These are phyloP conservation scores for Rostratula benghalensis DNA, from an alignment of 2,113 vertebrate genomes.

Conservation along the genomic window DNA sequence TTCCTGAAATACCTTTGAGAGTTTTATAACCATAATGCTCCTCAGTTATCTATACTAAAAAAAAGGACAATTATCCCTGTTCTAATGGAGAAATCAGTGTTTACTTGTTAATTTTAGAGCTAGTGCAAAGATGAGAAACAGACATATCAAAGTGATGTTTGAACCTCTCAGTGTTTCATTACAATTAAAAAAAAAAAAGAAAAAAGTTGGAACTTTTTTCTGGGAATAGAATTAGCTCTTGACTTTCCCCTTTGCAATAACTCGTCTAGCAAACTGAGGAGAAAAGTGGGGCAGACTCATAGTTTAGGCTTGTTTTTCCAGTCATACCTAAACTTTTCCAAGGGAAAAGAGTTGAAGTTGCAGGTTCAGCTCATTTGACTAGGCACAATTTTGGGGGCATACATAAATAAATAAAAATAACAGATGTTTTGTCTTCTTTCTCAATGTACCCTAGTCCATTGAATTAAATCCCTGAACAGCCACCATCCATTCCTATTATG, in stretches of 20 bases:
- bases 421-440: neutral
- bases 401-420: neutral
- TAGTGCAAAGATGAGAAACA: neutral
- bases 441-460: neutral
- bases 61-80: neutral
- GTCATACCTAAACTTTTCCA: neutral
- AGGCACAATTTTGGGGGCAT: neutral
- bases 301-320: neutral
- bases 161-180: neutral
- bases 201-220: neutral
- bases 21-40: accelerated
- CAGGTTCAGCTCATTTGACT: neutral
- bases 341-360: neutral
- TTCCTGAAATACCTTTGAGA: neutral
- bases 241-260: neutral
- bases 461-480: neutral
- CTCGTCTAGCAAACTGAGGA: neutral
- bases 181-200: neutral
- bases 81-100: neutral
- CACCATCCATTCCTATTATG: neutral
- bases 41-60: neutral
- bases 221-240: neutral
- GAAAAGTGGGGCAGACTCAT: neutral
- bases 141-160: neutral
- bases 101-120: neutral